Conservation (phyloP, 2,888 invertebrate species). For the Mythimna ferrago region DNA sequence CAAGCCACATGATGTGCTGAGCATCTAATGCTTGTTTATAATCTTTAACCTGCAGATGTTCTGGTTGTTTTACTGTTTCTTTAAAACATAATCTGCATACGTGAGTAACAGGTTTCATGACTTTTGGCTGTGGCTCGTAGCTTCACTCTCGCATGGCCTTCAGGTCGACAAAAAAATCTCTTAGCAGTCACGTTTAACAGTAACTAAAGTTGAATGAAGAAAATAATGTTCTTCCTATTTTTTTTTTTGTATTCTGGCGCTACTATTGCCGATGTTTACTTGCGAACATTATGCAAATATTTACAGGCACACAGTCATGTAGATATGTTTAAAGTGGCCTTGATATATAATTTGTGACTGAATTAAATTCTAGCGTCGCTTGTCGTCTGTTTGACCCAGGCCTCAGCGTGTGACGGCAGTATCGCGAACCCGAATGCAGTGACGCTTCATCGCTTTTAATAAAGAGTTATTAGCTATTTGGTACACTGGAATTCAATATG, state of each 20-base stretch:
- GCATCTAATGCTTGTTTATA: conserved; percentile 9
- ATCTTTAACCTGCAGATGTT: conserved; percentile 7
- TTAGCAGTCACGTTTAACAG: conserved; percentile 11
- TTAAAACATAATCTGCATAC: conserved; percentile 15
- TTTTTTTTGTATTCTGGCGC: conserved; percentile 7
- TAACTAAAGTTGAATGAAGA: conserved; percentile 11
- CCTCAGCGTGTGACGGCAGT: conserved; percentile 64
- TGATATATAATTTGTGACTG: conserved; percentile 70
- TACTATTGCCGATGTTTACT: background rate
- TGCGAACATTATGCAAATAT: conserved; percentile 10
- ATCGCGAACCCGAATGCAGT: conserved; percentile 47
- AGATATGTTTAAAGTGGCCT: conserved; percentile 63
- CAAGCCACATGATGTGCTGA: conserved; percentile 9
- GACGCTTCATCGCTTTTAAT: conserved; percentile 59
- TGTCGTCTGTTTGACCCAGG: conserved; percentile 46
- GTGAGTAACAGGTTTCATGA: conserved; percentile 47
- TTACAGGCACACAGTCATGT: conserved; percentile 35
- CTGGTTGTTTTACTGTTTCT: conserved; percentile 3
- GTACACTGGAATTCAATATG: conserved; percentile 59
- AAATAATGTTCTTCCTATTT: conserved; percentile 15
- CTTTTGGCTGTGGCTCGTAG: conserved; percentile 19
- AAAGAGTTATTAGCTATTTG: conserved; percentile 64
- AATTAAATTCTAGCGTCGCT: conserved; percentile 69
- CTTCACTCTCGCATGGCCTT: conserved; percentile 39
- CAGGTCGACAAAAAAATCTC: conserved; percentile 27